These are phyloP conservation scores for Suncus etruscus DNA, from an alignment of 2,113 vertebrate genomes.

Conservation along the genomic window DNA sequence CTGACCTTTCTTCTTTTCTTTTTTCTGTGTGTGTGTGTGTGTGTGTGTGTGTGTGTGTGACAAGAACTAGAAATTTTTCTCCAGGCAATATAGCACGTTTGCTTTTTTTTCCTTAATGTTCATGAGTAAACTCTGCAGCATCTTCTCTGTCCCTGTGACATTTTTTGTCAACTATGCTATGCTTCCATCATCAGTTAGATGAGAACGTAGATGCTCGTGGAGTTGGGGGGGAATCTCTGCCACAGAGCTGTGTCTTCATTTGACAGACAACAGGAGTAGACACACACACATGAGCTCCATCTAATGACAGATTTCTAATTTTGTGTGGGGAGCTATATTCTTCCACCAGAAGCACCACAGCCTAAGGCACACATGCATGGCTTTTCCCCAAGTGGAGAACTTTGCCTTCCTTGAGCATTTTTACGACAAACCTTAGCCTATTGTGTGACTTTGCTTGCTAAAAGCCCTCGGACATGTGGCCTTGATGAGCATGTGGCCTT, in stretches of 20 bases:
- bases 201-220: neutral
- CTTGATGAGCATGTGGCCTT: no score
- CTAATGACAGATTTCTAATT: no score
- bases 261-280: neutral
- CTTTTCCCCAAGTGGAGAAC: no score
- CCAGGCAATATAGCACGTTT: neutral
- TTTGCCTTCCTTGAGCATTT: no score
- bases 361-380: no score
- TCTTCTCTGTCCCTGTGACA: neutral
- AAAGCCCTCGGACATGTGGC: no score
- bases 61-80: slow-evolving; percentile 48
- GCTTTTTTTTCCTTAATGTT: neutral
- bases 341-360: no score
- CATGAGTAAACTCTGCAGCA: slow-evolving; percentile 11
- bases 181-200: fast-evolving
- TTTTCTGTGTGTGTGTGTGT: no score
- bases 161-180: neutral
- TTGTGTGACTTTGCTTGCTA: no score
- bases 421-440: no score
- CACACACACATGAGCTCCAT: no score
- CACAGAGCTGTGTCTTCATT: neutral
- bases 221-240: neutral
- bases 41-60: neutral
- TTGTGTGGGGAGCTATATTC: no score
- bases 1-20: slow-evolving; percentile 31